phyloP scores from a whole-genome alignment of 2,113 vertebrate species.

The Chaetops frenatus region DNA sequence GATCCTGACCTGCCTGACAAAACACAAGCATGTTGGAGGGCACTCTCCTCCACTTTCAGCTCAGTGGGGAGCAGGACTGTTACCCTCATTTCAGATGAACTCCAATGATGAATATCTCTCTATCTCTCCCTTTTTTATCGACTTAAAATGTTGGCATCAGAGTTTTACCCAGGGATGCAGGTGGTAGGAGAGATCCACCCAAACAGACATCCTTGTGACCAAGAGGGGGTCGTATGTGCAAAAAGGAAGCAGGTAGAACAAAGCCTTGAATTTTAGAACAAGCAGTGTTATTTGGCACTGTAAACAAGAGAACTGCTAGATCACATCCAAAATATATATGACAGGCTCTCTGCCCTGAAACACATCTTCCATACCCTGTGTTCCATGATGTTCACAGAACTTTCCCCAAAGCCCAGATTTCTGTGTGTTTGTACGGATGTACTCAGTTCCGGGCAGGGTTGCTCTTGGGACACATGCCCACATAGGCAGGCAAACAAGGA shows the following conservation, averaged over 20 bases:
- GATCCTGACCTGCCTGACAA: not conserved
- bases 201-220: not conserved
- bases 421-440: not conserved
- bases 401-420: not conserved
- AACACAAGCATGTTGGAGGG: rapidly evolving
- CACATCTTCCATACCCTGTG: rapidly evolving
- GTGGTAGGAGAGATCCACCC: not conserved
- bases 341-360: not conserved
- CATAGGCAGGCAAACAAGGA: not conserved
- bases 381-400: not conserved
- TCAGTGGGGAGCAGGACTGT: not conserved
- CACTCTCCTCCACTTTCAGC: not conserved
- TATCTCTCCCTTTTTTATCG: not conserved
- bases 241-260: not conserved
- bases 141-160: not conserved
- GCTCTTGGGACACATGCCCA: not conserved
- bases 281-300: not conserved
- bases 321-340: not conserved
- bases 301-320: not conserved
- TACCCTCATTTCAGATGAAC: not conserved
- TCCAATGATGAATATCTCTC: not conserved
- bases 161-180: not conserved
- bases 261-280: not conserved
- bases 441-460: not conserved
- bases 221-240: rapidly evolving